phyloP scores from a whole-genome alignment of 2,797 vertebrate species.

The Anomalospiza imberbis region DNA sequence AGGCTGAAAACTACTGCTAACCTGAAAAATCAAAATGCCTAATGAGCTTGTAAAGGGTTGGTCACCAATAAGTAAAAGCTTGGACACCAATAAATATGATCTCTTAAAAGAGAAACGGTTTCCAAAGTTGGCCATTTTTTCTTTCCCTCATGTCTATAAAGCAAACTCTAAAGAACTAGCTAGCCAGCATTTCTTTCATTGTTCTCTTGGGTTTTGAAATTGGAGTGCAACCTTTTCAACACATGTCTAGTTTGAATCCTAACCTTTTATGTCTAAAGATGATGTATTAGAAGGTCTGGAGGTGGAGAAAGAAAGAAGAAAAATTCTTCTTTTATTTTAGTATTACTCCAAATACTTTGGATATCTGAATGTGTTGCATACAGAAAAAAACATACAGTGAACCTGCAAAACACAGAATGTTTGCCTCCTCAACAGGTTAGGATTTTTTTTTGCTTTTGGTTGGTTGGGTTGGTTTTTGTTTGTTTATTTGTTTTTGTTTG shows the following conservation, averaged over 20 bases:
- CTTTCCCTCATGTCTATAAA: not conserved
- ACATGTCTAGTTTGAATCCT: not conserved
- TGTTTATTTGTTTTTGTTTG: not conserved
- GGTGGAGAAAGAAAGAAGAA: not conserved
- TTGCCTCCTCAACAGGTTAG: not conserved
- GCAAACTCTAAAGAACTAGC: not conserved
- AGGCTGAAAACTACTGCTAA: not conserved
- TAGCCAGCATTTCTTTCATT: not conserved
- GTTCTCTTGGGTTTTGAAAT: not conserved
- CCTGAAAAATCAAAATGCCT: not conserved
- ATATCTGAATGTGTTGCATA: not conserved
- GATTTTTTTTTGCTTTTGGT: fast-evolving
- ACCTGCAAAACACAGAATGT: not conserved
- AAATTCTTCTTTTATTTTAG: not conserved
- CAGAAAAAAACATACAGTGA: not conserved
- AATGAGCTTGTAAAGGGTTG: not conserved
- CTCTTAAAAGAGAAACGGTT: not conserved
- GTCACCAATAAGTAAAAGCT: not conserved
- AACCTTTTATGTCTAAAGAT: not conserved
- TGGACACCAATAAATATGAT: not conserved
- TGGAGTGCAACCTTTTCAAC: not conserved
- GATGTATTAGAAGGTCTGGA: not conserved
- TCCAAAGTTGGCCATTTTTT: not conserved
- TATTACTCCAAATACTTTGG: not conserved
- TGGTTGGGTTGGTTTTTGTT: not conserved